Percentiles rank a stretch among this genome's conserved stretches.
phyloP scores from a whole-genome alignment of 2,113 vertebrate species.

The Hepsetus odoe region DNA sequence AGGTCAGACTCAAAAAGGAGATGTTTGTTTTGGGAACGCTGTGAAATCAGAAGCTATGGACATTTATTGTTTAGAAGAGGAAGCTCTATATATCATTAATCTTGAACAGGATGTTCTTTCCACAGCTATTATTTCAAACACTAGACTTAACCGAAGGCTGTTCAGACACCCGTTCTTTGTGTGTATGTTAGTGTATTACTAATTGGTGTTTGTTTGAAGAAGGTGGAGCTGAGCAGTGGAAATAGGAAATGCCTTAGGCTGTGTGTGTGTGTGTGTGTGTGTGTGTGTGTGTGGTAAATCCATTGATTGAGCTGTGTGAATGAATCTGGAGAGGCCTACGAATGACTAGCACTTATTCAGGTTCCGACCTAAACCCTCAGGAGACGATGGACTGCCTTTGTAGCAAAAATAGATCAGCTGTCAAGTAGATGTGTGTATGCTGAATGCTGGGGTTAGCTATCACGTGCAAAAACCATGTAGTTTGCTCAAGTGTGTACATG shows the following conservation, averaged over 20 bases:
- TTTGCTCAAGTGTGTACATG: background rate
- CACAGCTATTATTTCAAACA: background rate
- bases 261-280: slow-evolving; percentile 20
- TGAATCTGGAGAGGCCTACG: slow-evolving; percentile 34
- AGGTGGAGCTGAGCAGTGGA: slow-evolving; percentile 1
- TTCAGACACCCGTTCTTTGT: slow-evolving; percentile 30
- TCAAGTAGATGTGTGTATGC: slow-evolving; percentile 9
- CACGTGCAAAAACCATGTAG: background rate
- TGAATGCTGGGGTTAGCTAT: slow-evolving; percentile 19
- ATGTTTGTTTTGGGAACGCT: background rate
- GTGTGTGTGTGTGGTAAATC: slow-evolving; percentile 11
- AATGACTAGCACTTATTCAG: slow-evolving; percentile 40
- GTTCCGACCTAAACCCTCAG: slow-evolving; percentile 32
- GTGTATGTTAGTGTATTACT: slow-evolving; percentile 41
- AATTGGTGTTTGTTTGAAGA: slow-evolving; percentile 4
- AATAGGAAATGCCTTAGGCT: slow-evolving; percentile 28
- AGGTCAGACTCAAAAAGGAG: background rate
- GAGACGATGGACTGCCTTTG: slow-evolving; percentile 37
- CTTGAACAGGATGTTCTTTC: slow-evolving; percentile 23
- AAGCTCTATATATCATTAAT: background rate
- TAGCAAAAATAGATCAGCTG: slow-evolving; percentile 31
- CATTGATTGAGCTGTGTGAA: slow-evolving; percentile 48
- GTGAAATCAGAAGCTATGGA: background rate
- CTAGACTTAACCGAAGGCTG: background rate
- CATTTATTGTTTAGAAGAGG: background rate